Evolutionary conservation across 2,113 vertebrate species (phyloP), one percentile per base, ranked within the genome.

Genomic region (Atlantisia rogersi): DNA sequence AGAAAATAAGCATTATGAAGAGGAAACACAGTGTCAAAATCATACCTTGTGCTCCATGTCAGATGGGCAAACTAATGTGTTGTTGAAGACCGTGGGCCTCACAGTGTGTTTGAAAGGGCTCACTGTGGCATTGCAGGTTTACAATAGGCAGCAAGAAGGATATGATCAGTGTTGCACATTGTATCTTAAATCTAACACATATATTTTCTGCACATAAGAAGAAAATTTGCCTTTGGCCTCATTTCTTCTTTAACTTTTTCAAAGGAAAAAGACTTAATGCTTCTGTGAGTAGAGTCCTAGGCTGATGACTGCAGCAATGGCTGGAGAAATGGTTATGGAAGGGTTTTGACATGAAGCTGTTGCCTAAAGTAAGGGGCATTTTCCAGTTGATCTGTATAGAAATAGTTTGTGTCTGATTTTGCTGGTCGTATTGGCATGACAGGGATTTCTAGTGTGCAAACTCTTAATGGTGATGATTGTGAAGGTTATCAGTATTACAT

Each of bases 1-100:
- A 55, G 53, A 71, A 76, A 88, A 80, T 24, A 56, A 71, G 14
- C 12, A 39, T 17, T 53, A 25, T 10, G 6, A 32, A 71, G 82
- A 65, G 15, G 11, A 78, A 74, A 24, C 10, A 12, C 4, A 3
- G n/a, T 67, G 44, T 67, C 10, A 39, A 32, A 79, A 60, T 79
- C n/a, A 2, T 3, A 68, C 12, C 10, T 44, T n/a, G 37, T 62
- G 8, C 28, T 82, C 6, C 0, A 0, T 8, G 26, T 31, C 35
- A 71, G 10, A 18, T 37, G 8, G 12, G 18, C 25, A 63, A 46
- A 42, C 10, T 68, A 15, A 67, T 64, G 32, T 40, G 5, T 20
- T 0, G 0, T 5, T 39, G 65, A 84, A 78, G 37, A 40, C 15
- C 50, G 5, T 28, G 28, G n/a, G 11, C 19, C 21, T 53, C 31